Percentiles rank a stretch among this genome's conserved stretches.
Evolutionary conservation across 2,113 vertebrate species (phyloP).

Genomic region (Xiphophorus couchianus): DNA sequence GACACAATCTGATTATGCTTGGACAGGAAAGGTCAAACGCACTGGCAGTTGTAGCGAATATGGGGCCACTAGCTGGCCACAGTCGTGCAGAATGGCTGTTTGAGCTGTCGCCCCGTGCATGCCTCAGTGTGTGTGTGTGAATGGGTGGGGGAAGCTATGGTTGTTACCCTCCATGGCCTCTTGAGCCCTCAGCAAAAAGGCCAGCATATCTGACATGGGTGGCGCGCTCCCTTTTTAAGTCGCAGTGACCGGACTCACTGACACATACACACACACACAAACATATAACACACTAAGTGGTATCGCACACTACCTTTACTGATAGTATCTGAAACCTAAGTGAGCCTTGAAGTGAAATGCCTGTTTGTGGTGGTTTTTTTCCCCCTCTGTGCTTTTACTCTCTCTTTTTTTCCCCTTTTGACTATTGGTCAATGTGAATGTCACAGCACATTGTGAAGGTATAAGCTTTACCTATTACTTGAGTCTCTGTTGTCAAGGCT

Average conservation of each 20-base stretch:
- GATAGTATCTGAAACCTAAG: conserved; percentile 55
- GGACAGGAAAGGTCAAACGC: conserved; percentile 94
- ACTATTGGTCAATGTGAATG: conserved; percentile 19
- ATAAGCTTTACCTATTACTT: conserved; percentile 1
- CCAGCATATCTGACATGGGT: conserved; percentile 77
- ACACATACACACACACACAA: conserved; percentile 9
- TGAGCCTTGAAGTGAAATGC: conserved; percentile 31
- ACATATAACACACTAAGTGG: conserved; percentile 23
- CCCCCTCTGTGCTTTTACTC: neutral
- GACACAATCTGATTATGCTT: conserved; percentile 95
- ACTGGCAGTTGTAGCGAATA: conserved; percentile 86
- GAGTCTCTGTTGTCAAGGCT: conserved; percentile 17
- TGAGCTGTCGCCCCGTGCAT: conserved; percentile 13
- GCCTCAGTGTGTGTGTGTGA: conserved; percentile 16
- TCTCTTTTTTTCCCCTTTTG: conserved; percentile 8
- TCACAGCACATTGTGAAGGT: conserved; percentile 33
- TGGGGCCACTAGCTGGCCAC: conserved; percentile 83
- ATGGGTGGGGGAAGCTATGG: conserved; percentile 44
- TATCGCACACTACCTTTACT: conserved; percentile 46
- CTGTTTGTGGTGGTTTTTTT: conserved; percentile 17
- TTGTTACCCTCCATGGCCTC: conserved; percentile 81
- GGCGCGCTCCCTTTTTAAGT: conserved; percentile 69
- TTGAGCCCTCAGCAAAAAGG: conserved; percentile 79
- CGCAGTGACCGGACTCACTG: conserved; percentile 45
- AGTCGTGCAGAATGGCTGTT: conserved; percentile 40